These are phyloP conservation scores for Python bivittatus DNA, from an alignment of 2,113 vertebrate species.

Conservation along the genomic window DNA sequence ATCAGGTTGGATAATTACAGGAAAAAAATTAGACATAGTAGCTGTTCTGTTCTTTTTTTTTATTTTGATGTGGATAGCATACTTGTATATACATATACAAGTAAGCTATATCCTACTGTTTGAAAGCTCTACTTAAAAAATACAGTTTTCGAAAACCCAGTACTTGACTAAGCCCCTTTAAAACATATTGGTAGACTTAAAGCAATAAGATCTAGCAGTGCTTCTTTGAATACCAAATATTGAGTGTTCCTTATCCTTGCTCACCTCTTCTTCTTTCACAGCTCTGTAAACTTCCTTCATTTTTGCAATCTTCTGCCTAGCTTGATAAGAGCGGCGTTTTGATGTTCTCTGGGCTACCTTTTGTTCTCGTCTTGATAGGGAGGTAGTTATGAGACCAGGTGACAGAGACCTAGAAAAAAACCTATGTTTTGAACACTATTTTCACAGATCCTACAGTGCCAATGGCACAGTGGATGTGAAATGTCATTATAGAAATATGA, in stretches of 20 bases:
- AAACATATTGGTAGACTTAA: not conserved
- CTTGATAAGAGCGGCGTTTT: constrained; percentile 44
- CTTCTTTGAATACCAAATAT: not conserved
- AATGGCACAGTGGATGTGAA: not conserved
- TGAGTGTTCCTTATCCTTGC: not conserved
- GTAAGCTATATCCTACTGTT: not conserved
- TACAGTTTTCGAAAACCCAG: not conserved
- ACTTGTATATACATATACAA: too few relatives aligned
- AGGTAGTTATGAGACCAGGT: constrained; percentile 14
- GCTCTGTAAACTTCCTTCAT: constrained; percentile 39
- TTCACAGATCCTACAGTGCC: not conserved
- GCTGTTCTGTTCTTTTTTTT: not conserved
- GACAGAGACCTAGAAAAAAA: constrained; percentile 43
- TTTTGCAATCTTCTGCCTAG: constrained; percentile 46
- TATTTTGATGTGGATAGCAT: not conserved
- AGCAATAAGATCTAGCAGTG: not conserved
- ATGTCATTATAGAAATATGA: not conserved
- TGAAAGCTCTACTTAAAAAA: not conserved
- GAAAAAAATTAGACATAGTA: not conserved
- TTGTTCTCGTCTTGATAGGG: not conserved
- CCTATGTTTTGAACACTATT: not conserved
- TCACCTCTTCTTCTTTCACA: constrained; percentile 19
- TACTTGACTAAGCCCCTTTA: not conserved
- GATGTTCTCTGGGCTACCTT: not conserved
- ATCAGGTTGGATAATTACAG: not conserved